Conservation (phyloP, 2,113 vertebrate species). For the Zosterops hypoxanthus region DNA sequence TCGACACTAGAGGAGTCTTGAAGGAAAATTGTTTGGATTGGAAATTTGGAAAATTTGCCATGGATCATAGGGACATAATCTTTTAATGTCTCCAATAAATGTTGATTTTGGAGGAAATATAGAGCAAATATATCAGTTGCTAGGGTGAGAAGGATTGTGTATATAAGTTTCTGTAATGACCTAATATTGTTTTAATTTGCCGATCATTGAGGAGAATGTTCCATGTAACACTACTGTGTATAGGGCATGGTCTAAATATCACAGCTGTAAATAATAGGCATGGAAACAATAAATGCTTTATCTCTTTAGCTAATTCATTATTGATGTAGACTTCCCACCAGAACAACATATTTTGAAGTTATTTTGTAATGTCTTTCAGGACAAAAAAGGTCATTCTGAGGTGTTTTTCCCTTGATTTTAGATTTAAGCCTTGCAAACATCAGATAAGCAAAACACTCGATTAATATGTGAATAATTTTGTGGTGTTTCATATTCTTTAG, state of each 20-base stretch:
- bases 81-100: slow-evolving; percentile 50
- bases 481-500: background rate
- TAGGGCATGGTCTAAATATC: background rate
- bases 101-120: slow-evolving; percentile 1
- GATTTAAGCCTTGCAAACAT: slow-evolving; percentile 72
- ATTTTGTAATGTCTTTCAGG: slow-evolving; percentile 64
- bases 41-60: background rate
- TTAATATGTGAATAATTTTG: background rate
- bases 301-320: slow-evolving; percentile 59
- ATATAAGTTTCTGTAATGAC: background rate
- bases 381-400: slow-evolving; percentile 57
- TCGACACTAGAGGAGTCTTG: slow-evolving; percentile 36
- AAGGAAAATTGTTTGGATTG: slow-evolving; percentile 15
- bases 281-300: background rate
- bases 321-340: slow-evolving; percentile 76
- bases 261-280: background rate
- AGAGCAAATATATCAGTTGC: background rate
- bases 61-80: slow-evolving; percentile 36
- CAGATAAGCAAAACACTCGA: slow-evolving; percentile 63
- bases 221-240: background rate
- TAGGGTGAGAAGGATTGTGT: background rate
- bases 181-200: background rate
- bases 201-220: background rate
- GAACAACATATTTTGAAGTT: slow-evolving; percentile 78
- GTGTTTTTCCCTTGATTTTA: background rate